These are phyloP conservation scores for Leptoclinus maculatus DNA, from an alignment of 2,797 vertebrate genomes.

Conservation along the genomic window DNA sequence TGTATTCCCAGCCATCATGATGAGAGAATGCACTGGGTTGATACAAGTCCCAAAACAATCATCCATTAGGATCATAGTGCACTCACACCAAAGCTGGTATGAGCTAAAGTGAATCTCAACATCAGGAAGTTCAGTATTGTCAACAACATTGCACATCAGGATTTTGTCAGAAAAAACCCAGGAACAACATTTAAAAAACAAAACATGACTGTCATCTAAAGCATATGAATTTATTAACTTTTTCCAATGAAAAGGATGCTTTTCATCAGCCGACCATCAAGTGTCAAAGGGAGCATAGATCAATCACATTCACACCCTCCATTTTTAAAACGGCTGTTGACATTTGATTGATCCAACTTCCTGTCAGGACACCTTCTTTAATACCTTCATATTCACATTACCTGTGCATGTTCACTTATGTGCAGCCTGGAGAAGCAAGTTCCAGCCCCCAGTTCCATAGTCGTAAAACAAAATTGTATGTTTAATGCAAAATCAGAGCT, in stretches of 20 bases:
- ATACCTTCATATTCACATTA: not conserved
- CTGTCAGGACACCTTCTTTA: not conserved
- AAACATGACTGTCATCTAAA: not conserved
- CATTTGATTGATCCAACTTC: not conserved
- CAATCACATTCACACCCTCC: too few species aligned
- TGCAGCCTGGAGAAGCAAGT: not conserved
- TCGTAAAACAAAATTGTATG: not conserved
- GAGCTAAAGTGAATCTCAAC: conserved; percentile 10
- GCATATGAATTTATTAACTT: not conserved
- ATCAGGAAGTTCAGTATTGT: conserved; percentile 18
- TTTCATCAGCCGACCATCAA: not conserved
- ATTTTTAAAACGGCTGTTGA: too few species aligned
- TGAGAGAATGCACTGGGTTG: conserved; percentile 10
- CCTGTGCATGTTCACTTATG: not conserved
- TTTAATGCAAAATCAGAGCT: not conserved
- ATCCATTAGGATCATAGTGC: conserved; percentile 26
- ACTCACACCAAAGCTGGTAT: conserved; percentile 8
- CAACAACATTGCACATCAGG: conserved; percentile 5
- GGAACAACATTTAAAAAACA: not conserved
- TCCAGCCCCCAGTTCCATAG: too few species aligned
- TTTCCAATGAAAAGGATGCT: conserved; percentile 11
- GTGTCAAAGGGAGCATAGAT: not conserved
- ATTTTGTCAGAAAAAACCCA: conserved; percentile 11
- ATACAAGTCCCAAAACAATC: conserved; percentile 31
- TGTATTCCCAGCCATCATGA: conserved; percentile 6